Base-by-base conservation (phyloP, 2,797 vertebrate genomes). In the Rhyacichthys aspro region DNA sequence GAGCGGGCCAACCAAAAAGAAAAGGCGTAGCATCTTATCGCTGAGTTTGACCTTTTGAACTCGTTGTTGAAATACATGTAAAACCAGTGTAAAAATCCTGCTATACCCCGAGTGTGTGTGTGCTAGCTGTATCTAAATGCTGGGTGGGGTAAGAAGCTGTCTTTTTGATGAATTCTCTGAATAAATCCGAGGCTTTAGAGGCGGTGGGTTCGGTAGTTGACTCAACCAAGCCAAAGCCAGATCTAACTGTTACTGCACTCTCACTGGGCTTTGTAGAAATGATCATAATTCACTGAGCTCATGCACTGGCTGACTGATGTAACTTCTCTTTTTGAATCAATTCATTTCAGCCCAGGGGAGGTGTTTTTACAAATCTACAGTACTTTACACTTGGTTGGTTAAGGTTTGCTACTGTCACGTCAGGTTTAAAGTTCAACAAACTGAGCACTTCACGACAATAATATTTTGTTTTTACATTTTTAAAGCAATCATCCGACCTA, bases 251-350 rank as follows among this genome's bases (percentile, higher is more conserved):
- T 76, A 60, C 79, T 64, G 55, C 67, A 76, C 49, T 73, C 76
- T 79, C 57, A 64, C 16, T 32, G 46, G 52, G 56, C 56, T 74
- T 70, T 59, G 76, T 70, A 58, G 69, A 78, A 61, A 70, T 78
- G 73, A 82, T 84, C 67, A 75, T 81, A 72, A 84, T 76, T 83
- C 69, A 77, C 71, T 55, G 55, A 67, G 50, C 74, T 83, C 82
- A 74, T 72, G 57, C 68, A 72, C 62, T 56, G 56, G 16, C 63
- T 43, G 45, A 68, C 54, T 91, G 83, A 89, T 78, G 87, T 83
- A 81, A 89, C 79, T 80, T 86, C 78, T 76, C 61, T 57, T 82
- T 86, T 83, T 46, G 17, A 49, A 39, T 70, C 70, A 67, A 85
- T 83, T 78, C 73, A 73, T 38, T 57, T 65, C 68, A 53, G 64